These are phyloP conservation scores for Drosophila suzukii DNA, from an alignment of 1,140 invertebrate genomes.

Conservation along the genomic window DNA sequence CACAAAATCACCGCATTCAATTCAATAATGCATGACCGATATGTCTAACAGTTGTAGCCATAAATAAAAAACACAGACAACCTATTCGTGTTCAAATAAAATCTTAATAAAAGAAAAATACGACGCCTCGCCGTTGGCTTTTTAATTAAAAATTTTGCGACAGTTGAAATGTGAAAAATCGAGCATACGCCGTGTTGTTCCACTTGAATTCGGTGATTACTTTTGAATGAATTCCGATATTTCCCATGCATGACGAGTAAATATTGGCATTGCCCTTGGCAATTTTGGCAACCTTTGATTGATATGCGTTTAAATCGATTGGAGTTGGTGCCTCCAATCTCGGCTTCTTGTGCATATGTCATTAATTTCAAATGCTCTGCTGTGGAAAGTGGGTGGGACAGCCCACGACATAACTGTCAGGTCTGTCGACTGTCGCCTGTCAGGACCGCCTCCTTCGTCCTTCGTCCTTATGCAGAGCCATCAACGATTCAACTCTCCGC, in stretches of 20 bases:
- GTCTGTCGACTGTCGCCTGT: constrained; percentile 26
- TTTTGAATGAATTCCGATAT: constrained; percentile 40
- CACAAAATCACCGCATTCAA: constrained; percentile 20
- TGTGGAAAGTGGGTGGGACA: constrained; percentile 9
- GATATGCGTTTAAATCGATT: constrained; percentile 67
- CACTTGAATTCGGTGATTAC: constrained; percentile 24
- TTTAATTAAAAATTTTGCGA: constrained; percentile 62
- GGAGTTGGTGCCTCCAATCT: constrained; percentile 14
- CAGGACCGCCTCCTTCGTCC: constrained; percentile 29
- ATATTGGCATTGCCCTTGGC: constrained; percentile 60
- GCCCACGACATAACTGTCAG: constrained; percentile 34
- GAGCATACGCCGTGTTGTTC: constrained; percentile 57
- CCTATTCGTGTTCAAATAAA: constrained; percentile 16
- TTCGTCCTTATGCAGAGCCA: constrained; percentile 4
- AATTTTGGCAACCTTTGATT: constrained; percentile 63
- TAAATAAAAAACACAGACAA: constrained; percentile 10
- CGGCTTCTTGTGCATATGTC: constrained; percentile 46
- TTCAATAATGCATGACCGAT: constrained; percentile 37
- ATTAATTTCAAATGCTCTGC: constrained; percentile 70
- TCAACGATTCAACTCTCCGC: constrained; percentile 22
- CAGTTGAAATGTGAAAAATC: constrained; percentile 60
- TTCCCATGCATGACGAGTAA: constrained; percentile 51
- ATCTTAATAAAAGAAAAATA: constrained; percentile 20
- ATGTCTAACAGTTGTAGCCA: constrained; percentile 9
- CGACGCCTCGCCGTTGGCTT: constrained; percentile 7